Percentiles rank a stretch among this genome's conserved stretches.
Evolutionary conservation across 2,888 invertebrate species (phyloP).

Genomic region (Vesta saturnalis): DNA sequence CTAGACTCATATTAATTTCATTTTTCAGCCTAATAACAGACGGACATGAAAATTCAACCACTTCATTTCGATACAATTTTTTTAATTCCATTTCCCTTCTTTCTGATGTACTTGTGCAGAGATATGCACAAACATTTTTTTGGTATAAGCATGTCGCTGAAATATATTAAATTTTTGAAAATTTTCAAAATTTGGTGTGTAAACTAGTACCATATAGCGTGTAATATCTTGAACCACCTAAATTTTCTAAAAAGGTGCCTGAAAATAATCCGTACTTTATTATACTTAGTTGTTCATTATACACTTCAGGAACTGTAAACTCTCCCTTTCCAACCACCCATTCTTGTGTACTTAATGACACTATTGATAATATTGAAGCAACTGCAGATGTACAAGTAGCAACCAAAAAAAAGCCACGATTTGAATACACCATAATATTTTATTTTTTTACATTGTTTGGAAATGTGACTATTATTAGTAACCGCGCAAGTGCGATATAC

Average conservation of each 20-base stretch:
- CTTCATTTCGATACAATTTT: constrained; percentile 49
- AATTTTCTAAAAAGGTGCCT: constrained; percentile 46
- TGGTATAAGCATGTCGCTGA: constrained; percentile 58
- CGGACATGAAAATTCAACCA: constrained; percentile 21
- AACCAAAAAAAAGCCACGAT: constrained; percentile 50
- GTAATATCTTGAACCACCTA: constrained; percentile 44
- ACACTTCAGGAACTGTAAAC: constrained; percentile 13
- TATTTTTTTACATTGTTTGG: neutral
- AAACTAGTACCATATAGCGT: constrained; percentile 51
- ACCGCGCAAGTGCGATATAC: no score
- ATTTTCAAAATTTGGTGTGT: constrained; percentile 3
- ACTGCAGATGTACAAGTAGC: constrained; percentile 53
- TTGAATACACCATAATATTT: constrained; percentile 53
- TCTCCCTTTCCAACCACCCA: constrained; percentile 51
- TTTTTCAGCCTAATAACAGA: constrained; percentile 26
- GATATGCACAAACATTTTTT: constrained; percentile 59
- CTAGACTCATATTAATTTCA: neutral
- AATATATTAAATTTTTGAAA: no score
- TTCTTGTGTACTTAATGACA: constrained; percentile 54
- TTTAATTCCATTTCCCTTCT: constrained; percentile 50
- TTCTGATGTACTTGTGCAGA: constrained; percentile 54
- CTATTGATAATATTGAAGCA: constrained; percentile 52
- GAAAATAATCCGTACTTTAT: constrained; percentile 55
- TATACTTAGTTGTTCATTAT: constrained; percentile 21
- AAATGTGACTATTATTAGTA: no score